Base-by-base conservation (phyloP, 2,888 invertebrate genomes). In the Lasius platythorax region DNA sequence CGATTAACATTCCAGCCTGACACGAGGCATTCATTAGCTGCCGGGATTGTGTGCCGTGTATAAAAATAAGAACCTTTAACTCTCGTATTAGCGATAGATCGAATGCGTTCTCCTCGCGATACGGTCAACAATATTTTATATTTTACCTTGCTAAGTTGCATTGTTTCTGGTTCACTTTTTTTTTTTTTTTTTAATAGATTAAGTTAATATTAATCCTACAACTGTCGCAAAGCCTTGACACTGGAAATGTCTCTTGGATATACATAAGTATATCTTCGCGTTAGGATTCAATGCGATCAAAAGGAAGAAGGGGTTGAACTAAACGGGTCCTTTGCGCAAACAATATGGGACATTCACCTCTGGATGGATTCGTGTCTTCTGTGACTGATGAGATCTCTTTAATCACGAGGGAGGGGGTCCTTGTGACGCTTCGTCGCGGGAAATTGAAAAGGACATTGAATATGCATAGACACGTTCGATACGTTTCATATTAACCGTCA, bases 351-450 rank as follows among this genome's bases (percentile, higher is more conserved):
- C 40, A 53, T 68, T 78, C 30, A 40, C 84, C 73, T 84, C 68
- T 23, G 23, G 83, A 78, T 88, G 89, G 90, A 92, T 91, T 92
- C 92, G 88, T 90, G 90, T 91, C 91, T 75, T 1, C 84, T 84
- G 90, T 94, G 94, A 94, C 93, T 94, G 93, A 94, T 94, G 94
- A 91, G 92, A 92, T 88, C 92, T 93, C 92, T 90, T 94, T 94
- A 92, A 94, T 94, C 94, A 94, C 93, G 88, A 86, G 81, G 87
- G 88, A 86, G 81, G 87, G 89, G 86, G 90, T 92, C 91, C 89
- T 89, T 88, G 89, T 82, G 83, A 85, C 70, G 83, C 86, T 88
- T 82, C 85, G 88, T 75, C 86, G 18, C 81, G 72, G 79, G 72
- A 64, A 76, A 66, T 56, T 18, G 64, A 67, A 74, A 87, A 87